Evolutionary conservation across 2,888 invertebrate species (phyloP), one percentile per base, ranked within the genome.

Genomic region (Drosophila nigricruria): DNA sequence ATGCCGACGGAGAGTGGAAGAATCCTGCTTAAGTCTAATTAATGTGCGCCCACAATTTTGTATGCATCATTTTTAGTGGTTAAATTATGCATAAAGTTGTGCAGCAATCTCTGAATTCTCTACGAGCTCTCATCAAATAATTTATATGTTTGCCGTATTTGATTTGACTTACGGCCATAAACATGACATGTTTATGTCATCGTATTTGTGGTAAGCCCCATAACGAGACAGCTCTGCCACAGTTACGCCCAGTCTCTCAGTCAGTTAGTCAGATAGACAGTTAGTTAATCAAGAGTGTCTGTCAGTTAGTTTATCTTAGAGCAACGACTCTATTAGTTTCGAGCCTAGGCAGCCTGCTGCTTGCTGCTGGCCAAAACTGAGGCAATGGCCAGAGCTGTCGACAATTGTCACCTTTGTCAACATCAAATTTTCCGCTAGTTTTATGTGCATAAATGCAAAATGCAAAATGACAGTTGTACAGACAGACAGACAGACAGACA

Each of bases 331-430:
- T 59, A 70, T 79, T 64, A 67, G 67, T 52, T 54, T 32, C 36
- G 42, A 30, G 70, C 18, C 36, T 36, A 58, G 30, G 27, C 25
- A 3, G 25, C 25, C 10, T 27, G 27, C 10, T 30, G 30, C 1
- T 6, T 34, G 27, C 43, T 36, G 14, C 66, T 66, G 36, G 32
- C 12, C 45, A 14, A 34, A 23, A 23, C 18, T 25, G 38, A 38
- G 49, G 20, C 43, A 43, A 25, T 32, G 50, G 36, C 54, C 20
- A 42, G 54, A 54, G 56, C 60, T 75, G 70, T 60, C 70, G 57
- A 59, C 86, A 87, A 89, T 90, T 90, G 90, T 86, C 90, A 89
- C 77, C 90, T 86, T 81, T 78, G 90, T 88, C 88, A 88, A 89
- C 80, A 91, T 82, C 65, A 75, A 77, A 84, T 87, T 90, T 84